A percentile compares a stretch with the other conserved stretches of the same genome.
Evolutionary conservation across 2,113 vertebrate genomes (phyloP).

Genomic region (Notarius quadriscutis): DNA sequence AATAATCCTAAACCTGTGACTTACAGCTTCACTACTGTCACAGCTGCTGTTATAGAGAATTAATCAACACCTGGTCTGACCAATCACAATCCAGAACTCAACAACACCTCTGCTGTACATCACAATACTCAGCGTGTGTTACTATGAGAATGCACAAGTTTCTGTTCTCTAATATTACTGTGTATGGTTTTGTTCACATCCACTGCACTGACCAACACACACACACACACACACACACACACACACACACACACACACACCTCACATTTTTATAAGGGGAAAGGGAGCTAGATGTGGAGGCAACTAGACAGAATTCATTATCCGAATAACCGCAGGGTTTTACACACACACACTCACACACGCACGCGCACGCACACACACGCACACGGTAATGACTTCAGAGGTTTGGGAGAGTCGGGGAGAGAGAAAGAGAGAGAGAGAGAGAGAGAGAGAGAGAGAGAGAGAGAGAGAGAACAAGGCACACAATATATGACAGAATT

Average conservation of each 20-base stretch:
- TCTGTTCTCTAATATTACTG: background rate
- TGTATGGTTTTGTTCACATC: background rate
- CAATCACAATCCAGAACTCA: background rate
- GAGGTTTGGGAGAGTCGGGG: constrained; percentile 72
- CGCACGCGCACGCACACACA: constrained; percentile 56
- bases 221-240: background rate
- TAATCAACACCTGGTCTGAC: too few relatives aligned
- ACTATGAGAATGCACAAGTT: background rate
- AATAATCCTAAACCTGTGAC: background rate
- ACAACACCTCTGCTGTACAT: background rate
- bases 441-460: constrained; percentile 24
- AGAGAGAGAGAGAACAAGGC: constrained; percentile 9
- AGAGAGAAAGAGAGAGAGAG: constrained; percentile 43
- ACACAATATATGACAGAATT: constrained; percentile 12
- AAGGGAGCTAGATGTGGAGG: constrained; percentile 63
- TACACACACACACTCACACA: constrained; percentile 25
- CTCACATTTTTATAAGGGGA: constrained; percentile 74
- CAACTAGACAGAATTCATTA: constrained; percentile 97
- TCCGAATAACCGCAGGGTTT: constrained; percentile 82
- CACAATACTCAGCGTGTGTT: background rate
- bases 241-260: constrained; percentile 44
- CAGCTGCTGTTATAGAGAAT: too few relatives aligned
- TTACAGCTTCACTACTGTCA: too few relatives aligned
- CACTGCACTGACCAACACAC: background rate
- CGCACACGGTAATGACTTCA: constrained; percentile 85